phyloP scores from a whole-genome alignment of 23 tunicate genomes.

The Halocynthia aurantium region DNA sequence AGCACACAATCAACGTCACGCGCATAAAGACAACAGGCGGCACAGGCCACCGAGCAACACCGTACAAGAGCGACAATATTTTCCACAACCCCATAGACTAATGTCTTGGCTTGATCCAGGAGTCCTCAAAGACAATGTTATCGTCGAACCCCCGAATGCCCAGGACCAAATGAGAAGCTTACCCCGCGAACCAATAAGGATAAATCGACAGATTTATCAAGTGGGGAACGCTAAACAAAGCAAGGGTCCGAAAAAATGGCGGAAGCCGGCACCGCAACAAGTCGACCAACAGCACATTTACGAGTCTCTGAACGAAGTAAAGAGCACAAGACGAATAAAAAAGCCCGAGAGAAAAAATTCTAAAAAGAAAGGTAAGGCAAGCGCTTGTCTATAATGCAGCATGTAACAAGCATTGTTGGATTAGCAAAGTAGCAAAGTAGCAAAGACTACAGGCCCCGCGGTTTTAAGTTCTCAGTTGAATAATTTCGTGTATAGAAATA shows the following conservation, averaged over 20 bases:
- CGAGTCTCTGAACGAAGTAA: constrained; percentile 6
- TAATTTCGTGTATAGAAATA: too few relatives aligned
- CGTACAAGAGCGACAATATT: constrained; percentile 4
- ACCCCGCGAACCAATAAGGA: constrained; percentile 18
- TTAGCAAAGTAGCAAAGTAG: not conserved
- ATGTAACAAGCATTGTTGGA: not conserved
- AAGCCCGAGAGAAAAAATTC: not conserved
- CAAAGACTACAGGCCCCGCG: not conserved
- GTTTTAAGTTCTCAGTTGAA: too few relatives aligned
- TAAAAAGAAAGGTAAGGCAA: not conserved
- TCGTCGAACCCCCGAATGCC: not conserved
- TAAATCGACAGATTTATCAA: constrained; percentile 15
- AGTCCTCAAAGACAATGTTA: constrained; percentile 1
- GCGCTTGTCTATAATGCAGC: not conserved
- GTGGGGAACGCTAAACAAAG: not conserved
- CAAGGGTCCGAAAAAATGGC: not conserved
- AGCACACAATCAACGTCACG: constrained; percentile 1
- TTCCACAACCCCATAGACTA: constrained; percentile 28
- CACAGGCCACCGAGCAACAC: not conserved
- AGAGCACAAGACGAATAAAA: not conserved
- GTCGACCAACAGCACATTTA: constrained; percentile 8
- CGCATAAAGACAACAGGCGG: not conserved
- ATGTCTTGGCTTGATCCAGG: constrained; percentile 10
- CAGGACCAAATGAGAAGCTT: constrained; percentile 15
- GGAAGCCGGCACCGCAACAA: not conserved